Base-by-base conservation (phyloP, 53 echinoderm and acorn worm genomes). In the Paracentrotus lividus region DNA sequence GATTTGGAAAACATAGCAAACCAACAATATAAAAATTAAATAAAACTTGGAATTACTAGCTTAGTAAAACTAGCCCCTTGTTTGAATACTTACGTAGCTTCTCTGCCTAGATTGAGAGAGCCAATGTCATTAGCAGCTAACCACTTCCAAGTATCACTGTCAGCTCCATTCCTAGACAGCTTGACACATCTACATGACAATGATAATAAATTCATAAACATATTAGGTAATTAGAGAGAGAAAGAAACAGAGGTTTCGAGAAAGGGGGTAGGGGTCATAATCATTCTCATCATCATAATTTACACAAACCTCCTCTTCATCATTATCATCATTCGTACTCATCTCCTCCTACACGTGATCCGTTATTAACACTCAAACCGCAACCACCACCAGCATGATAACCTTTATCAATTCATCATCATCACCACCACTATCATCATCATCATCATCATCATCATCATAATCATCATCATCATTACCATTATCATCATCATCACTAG, bases 91-190 rank as follows among this genome's bases (percentile, higher is more conserved):
- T 90, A 98, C 98, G 97, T 95, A 12, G 96, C 91, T 77, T 99
- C 99, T 60, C 95, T 90, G 1, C 96, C 90, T 26, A 95, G 91
- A 54, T 97, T 95, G 13, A 99, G 85, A 10, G 95, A 86, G 24
- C 95, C 95, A 8, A 96, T 85, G 42, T 97, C 96, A 93, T 99
- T 99, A 0, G 95, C 96, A 8, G 99, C 95, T 76, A 99, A 91
- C 99, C 99, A 99, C 56, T 95, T 95, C 99, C 99, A 99, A 0
- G 96, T 95, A 47, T 95, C 87, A 16, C 88, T 95, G 68, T 94
- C 92, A 7, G 93, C 54, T n/a, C 99, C 96, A 33, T 95, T 95
- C 15, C 95, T 23, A 0, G 96, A 94, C 2, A 98, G 66, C 76
- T 95, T 96, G 33, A 98, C 97, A 91, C 98, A 98, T 66, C 97